Base-by-base conservation (phyloP, 1,140 invertebrate genomes). In the Caenorhabditis brenneri region DNA sequence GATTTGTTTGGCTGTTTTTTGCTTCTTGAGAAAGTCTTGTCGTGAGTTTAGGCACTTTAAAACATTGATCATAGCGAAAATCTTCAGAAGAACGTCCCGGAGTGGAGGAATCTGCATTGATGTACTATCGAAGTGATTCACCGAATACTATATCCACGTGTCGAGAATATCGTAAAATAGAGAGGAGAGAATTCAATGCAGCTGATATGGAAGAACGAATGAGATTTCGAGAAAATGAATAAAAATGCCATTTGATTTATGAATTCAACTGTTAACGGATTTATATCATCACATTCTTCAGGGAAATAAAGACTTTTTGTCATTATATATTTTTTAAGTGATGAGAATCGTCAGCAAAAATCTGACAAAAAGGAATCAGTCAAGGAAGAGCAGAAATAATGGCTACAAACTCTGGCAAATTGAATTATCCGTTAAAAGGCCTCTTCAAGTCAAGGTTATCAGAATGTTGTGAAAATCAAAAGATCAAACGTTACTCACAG, bases 61-160 rank as follows among this genome's bases (percentile, higher is more conserved):
- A 15, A 36, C 2, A 58, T 27, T 19, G 58, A 60, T 42, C n/a
- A 36, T 33, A 24, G 9, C 6, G 0, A 29, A 10, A 2, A 3
- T 51, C 58, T 74, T 19, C 39, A 69, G 82, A 74, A 42, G 49
- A 58, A 6, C 22, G 49, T 24, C 42, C 46, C 3, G 55, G 82
- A 49, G 42, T 65, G 19, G 48, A 83, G 24, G 82, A 83, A 55
- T 55, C 82, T 2, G 49, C 42, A 9, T 10, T 83, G 39, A 51
- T 83, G 69, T 83, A 83, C 39, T 83, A 83, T 33, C 46, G 65
- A 49, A 80, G 49, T 58, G 82, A 83, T 46, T 79, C 69, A 0
- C 82, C 82, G 24, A 83, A 83, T 53, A 83, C 69, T 9, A 55
- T 80, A 33, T 55, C 48, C 48, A 83, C 78, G 16, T 74, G 58